Conservation (phyloP, 2,113 vertebrate genomes). For the Cyanistes caeruleus region DNA sequence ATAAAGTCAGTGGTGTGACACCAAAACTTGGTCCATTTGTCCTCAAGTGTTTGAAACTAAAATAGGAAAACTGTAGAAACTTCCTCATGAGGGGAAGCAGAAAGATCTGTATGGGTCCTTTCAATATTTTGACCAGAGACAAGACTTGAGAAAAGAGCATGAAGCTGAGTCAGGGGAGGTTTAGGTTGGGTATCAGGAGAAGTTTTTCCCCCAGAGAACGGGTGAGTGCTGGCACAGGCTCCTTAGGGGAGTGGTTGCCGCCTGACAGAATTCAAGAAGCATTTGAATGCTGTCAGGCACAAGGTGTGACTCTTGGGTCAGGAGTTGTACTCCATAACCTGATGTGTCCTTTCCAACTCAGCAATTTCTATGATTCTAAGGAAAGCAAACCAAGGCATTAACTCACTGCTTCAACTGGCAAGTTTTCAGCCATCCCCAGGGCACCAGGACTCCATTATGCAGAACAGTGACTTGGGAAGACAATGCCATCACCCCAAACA, state of each 20-base stretch:
- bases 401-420: background rate
- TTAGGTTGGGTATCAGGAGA: background rate
- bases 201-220: background rate
- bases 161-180: background rate
- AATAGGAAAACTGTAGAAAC: background rate
- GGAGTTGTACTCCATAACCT: background rate
- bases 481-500: background rate
- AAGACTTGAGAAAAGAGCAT: background rate
- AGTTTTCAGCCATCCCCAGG: too few relatives aligned
- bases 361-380: background rate
- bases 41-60: background rate
- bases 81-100: background rate
- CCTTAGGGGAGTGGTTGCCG: too few relatives aligned
- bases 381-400: background rate
- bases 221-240: background rate
- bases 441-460: background rate
- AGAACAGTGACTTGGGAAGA: background rate
- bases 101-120: background rate
- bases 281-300: rapidly evolving
- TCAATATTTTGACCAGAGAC: background rate
- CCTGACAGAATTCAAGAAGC: background rate
- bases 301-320: background rate
- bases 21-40: background rate
- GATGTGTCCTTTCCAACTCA: background rate
- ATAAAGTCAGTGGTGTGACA: background rate